phyloP scores from a whole-genome alignment of 2,888 invertebrate species.

The Ryuthela nishihirai region DNA sequence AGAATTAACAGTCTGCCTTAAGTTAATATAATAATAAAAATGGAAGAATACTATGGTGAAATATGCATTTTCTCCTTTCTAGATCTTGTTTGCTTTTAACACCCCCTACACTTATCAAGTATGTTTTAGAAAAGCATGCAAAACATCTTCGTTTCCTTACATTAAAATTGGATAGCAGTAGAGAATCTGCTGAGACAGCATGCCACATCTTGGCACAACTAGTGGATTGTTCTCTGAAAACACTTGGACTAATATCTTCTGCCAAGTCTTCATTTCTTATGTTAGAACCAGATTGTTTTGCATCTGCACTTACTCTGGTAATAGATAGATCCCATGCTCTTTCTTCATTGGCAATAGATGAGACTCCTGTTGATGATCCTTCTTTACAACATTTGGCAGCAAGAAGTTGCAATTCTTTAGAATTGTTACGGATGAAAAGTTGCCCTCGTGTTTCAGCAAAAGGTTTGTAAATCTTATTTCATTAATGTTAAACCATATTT shows the following conservation, averaged over 20 bases:
- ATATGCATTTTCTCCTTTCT: neutral
- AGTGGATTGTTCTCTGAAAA: slow-evolving; percentile 9
- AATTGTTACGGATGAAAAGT: slow-evolving; percentile 9
- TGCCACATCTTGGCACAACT: slow-evolving; percentile 7
- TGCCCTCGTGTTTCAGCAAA: slow-evolving; percentile 5
- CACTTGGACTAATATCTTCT: slow-evolving; percentile 12
- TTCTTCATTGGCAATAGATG: slow-evolving; percentile 11
- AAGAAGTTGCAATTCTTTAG: slow-evolving; percentile 5
- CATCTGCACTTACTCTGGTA: slow-evolving; percentile 10
- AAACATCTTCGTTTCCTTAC: slow-evolving; percentile 2
- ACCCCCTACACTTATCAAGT: neutral
- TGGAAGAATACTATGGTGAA: neutral
- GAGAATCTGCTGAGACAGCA: slow-evolving; percentile 7
- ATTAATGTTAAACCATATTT: neutral
- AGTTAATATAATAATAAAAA: neutral
- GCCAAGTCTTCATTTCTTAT: slow-evolving; percentile 6
- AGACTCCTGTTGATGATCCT: slow-evolving; percentile 17
- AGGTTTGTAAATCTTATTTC: neutral
- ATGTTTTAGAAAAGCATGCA: slow-evolving; percentile 4
- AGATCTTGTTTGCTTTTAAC: slow-evolving; percentile 5
- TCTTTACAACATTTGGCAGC: slow-evolving; percentile 2
- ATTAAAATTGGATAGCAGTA: slow-evolving; percentile 10
- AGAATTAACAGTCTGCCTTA: too few relatives aligned
- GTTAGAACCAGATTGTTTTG: slow-evolving; percentile 1
- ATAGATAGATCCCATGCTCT: slow-evolving; percentile 6